phyloP scores from a whole-genome alignment of 2,888 invertebrate species.

The Platycheirus rosarum region DNA sequence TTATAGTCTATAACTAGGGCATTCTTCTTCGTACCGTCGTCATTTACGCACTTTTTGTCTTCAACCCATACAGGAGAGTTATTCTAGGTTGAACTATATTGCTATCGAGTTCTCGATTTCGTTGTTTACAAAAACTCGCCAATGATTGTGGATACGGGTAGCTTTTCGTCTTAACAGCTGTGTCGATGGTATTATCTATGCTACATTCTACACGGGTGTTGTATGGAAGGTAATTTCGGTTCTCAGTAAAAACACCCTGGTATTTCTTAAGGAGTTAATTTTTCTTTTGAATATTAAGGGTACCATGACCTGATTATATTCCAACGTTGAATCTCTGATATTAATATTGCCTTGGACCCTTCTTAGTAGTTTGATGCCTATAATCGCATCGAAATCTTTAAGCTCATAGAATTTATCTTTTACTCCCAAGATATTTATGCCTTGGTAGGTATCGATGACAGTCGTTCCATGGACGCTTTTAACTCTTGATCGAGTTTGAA shows the following conservation, averaged over 20 bases:
- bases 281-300: conserved; percentile 14
- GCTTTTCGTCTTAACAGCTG: conserved; percentile 8
- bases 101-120: conserved; percentile 21
- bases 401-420: conserved; percentile 20
- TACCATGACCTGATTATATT: conserved; percentile 9
- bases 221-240: conserved; percentile 24
- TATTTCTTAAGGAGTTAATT: conserved; percentile 8
- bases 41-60: neutral
- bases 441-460: neutral
- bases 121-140: conserved; percentile 26
- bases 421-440: conserved; percentile 16
- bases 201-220: conserved; percentile 32
- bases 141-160: conserved; percentile 31
- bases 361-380: conserved; percentile 18
- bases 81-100: conserved; percentile 20
- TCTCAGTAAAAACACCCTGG: conserved; percentile 4
- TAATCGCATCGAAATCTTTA: conserved; percentile 25
- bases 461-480: neutral
- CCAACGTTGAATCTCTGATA: conserved; percentile 17
- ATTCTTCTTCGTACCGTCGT: conserved; percentile 26
- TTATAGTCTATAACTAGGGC: conserved; percentile 16
- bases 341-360: conserved; percentile 19
- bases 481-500: conserved; percentile 2
- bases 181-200: conserved; percentile 30
- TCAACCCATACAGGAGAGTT: conserved; percentile 34